These are phyloP conservation scores for Pteruthius melanotis DNA, from an alignment of 2,113 vertebrate species.

Conservation along the genomic window DNA sequence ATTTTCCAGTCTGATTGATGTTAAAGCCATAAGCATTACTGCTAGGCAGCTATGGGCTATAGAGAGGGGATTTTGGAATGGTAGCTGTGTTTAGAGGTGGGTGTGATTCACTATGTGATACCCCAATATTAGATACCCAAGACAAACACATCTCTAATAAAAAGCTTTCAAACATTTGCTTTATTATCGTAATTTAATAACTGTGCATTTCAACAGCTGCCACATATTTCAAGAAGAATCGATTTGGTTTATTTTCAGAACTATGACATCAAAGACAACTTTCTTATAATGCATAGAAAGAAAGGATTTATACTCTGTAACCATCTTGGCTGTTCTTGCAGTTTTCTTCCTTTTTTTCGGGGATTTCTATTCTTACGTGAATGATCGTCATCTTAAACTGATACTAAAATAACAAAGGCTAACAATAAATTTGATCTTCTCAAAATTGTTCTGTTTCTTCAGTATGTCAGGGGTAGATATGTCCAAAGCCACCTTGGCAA, in stretches of 20 bases:
- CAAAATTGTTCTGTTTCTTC: neutral
- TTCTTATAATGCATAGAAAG: neutral
- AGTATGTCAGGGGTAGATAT: neutral
- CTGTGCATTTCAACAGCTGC: neutral
- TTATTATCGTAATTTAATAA: neutral
- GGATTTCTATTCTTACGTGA: neutral
- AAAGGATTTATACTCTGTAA: neutral
- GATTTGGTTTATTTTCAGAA: neutral
- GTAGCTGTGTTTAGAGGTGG: neutral
- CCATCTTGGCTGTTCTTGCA: neutral
- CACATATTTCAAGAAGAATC: neutral
- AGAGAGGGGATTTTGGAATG: neutral
- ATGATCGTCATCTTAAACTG: neutral
- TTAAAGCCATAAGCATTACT: neutral
- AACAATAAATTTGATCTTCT: neutral
- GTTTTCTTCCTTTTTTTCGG: neutral
- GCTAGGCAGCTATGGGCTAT: neutral
- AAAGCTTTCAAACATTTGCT: neutral
- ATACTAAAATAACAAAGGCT: neutral
- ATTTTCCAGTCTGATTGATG: neutral
- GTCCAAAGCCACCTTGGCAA: neutral
- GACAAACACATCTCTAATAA: neutral
- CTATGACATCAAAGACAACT: neutral
- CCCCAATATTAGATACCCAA: neutral
- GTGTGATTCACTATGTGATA: neutral